A percentile compares a stretch with the other conserved stretches of the same genome.
Evolutionary conservation across 2,888 invertebrate genomes (phyloP).

Genomic region (Microdon myrmicae): DNA sequence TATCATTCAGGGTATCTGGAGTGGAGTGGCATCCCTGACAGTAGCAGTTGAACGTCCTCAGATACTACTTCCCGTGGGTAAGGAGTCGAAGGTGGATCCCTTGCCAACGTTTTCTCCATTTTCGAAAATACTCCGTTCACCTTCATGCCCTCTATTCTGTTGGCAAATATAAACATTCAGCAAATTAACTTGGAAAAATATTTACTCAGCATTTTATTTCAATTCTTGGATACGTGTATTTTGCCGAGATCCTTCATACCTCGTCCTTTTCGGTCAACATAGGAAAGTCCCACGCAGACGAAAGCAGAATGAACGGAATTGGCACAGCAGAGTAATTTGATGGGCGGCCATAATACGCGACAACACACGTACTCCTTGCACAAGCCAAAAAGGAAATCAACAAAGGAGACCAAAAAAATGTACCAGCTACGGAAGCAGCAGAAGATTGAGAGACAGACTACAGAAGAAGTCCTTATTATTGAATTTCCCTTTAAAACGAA

Average conservation of each 20-base stretch:
- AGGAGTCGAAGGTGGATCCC: no score
- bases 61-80: no score
- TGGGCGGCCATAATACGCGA: slow-evolving; percentile 14
- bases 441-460: slow-evolving; percentile 7
- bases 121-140: neutral
- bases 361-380: slow-evolving; percentile 8
- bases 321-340: slow-evolving; percentile 17
- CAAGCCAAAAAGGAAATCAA: slow-evolving; percentile 31
- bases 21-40: no score
- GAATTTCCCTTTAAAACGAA: slow-evolving; percentile 47
- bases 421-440: no score
- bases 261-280: no score
- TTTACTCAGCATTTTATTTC: slow-evolving; percentile 52
- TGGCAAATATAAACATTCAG: slow-evolving; percentile 51
- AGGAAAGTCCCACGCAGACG: slow-evolving; percentile 38
- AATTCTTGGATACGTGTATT: no score
- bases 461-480: slow-evolving; percentile 47
- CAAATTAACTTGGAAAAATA: slow-evolving; percentile 52
- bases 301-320: slow-evolving; percentile 13
- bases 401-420: slow-evolving; percentile 9
- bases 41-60: no score
- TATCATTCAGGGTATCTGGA: no score
- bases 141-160: slow-evolving; percentile 6
- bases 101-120: no score
- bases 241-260: no score